Base-by-base conservation (phyloP, 1,140 invertebrate genomes). In the Aphaenogaster ashmeadi region DNA sequence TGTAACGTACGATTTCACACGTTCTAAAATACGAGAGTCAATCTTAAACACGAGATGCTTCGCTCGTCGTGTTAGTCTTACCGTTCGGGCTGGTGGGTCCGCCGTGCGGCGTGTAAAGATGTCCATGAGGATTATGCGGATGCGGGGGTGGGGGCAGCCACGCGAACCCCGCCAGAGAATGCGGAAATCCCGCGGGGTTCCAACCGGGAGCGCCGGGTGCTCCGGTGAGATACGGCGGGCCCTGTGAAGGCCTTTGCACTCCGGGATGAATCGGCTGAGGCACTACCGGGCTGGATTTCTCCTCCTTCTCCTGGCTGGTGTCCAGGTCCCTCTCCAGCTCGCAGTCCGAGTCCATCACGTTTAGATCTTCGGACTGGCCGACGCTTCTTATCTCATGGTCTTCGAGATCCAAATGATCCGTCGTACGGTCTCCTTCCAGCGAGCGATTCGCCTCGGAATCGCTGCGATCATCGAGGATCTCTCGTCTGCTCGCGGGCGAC, bases 211-310 rank as follows among this genome's bases (percentile, higher is more conserved):
- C 92, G 15, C 92, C 93, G 18, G 94, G 92, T n/a, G 93, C 91
- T 1, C 93, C 92, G 58, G 89, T 2, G 8, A 94, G 91, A 89
- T 94, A 95, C 62, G 90, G 90, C 15, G 94, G 92, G 2, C 94
- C 94, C 56, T 92, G 89, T 0, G 93, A 92, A 6, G 94, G 92
- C 92, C 95, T 94, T 72, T 95, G 95, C 58, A 95, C 94, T 11
- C 94, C 95, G 2, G 95, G 94, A 84, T 95, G 95, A 74, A 95
- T 95, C 41, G 95, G 95, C 71, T 95, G 95, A 62, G 95, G 95
- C 87, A 95, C 93, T 83, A 95, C 92, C 47, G 95, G 95, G 71
- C 94, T 95, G 15, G 95, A 94, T 71, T 95, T 95, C 86, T 94
- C 94, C 84, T 95, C 95, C 72, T 95, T 93, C 90, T 91, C 71